Conservation (phyloP, 2,888 invertebrate species). For the Drosophila melanocephala region DNA sequence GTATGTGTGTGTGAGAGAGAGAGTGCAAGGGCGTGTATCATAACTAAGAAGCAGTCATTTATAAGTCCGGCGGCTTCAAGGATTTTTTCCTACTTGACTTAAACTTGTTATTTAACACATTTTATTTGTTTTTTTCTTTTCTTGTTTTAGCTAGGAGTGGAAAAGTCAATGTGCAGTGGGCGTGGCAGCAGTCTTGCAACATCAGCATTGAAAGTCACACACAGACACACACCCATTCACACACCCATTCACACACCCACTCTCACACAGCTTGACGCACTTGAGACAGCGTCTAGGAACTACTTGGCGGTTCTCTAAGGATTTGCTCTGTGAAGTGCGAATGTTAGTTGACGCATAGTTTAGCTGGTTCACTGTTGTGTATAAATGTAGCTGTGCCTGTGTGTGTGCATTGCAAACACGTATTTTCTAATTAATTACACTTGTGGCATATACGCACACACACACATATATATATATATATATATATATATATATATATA, state of each 20-base stretch:
- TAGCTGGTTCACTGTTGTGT: constrained; percentile 36
- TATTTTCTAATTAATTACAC: constrained; percentile 77
- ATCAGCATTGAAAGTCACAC: constrained; percentile 30
- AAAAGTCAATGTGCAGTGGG: constrained; percentile 31
- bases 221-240: not conserved
- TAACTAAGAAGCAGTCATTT: constrained; percentile 70
- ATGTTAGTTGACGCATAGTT: constrained; percentile 63
- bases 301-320: constrained; percentile 24
- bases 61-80: constrained; percentile 37
- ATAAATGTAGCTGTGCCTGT: constrained; percentile 6
- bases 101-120: constrained; percentile 30
- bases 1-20: not conserved
- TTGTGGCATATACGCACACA: constrained; percentile 47
- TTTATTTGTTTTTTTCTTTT: constrained; percentile 9
- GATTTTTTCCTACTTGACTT: constrained; percentile 25
- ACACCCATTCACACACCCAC: constrained; percentile 2
- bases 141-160: constrained; percentile 3
- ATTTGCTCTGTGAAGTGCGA: constrained; percentile 65
- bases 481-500: not conserved
- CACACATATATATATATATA: constrained; percentile 1
- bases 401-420: constrained; percentile 53
- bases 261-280: constrained; percentile 6
- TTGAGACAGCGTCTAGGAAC: constrained; percentile 41
- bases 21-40: constrained; percentile 49
- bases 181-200: constrained; percentile 34